These are phyloP conservation scores for Gonatopus flavifemur DNA, from an alignment of 1,140 invertebrate species.

Conservation along the genomic window DNA sequence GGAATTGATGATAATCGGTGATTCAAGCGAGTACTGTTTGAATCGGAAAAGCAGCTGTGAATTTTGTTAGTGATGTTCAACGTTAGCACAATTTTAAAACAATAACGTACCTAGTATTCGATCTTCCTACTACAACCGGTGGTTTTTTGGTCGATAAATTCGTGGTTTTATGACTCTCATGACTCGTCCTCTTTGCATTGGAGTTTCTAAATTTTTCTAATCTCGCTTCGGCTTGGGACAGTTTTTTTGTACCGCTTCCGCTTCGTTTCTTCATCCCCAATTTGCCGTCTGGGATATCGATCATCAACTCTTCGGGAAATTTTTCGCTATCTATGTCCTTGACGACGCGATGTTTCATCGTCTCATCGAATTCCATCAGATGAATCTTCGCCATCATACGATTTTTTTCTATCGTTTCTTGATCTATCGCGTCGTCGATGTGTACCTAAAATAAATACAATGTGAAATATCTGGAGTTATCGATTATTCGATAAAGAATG, in stretches of 20 bases:
- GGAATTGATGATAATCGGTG: too few species aligned
- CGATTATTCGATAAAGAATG: background rate
- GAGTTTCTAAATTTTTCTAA: conserved; percentile 43
- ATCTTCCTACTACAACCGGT: conserved; percentile 15
- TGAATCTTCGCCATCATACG: conserved; percentile 41
- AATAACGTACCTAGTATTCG: conserved; percentile 23
- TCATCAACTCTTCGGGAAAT: conserved; percentile 33
- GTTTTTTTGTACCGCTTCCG: conserved; percentile 33
- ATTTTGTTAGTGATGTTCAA: conserved; percentile 8
- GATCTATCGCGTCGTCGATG: conserved; percentile 29
- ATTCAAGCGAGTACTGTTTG: too few species aligned
- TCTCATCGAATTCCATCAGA: conserved; percentile 37
- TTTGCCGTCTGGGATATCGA: conserved; percentile 34
- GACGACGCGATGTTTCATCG: conserved; percentile 33
- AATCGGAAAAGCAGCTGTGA: conserved; percentile 28
- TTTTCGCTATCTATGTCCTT: conserved; percentile 40
- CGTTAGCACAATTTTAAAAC: conserved; percentile 17
- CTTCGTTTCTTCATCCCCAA: conserved; percentile 39
- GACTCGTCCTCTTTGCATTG: conserved; percentile 34
- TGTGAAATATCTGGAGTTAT: background rate
- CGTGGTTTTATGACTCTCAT: conserved; percentile 25
- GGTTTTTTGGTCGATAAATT: conserved; percentile 24
- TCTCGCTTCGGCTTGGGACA: conserved; percentile 39
- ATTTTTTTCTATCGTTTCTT: conserved; percentile 40
- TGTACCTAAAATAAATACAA: conserved; percentile 14